phyloP scores from a whole-genome alignment of 2,113 vertebrate genomes.

The Gobiocypris rarus region DNA sequence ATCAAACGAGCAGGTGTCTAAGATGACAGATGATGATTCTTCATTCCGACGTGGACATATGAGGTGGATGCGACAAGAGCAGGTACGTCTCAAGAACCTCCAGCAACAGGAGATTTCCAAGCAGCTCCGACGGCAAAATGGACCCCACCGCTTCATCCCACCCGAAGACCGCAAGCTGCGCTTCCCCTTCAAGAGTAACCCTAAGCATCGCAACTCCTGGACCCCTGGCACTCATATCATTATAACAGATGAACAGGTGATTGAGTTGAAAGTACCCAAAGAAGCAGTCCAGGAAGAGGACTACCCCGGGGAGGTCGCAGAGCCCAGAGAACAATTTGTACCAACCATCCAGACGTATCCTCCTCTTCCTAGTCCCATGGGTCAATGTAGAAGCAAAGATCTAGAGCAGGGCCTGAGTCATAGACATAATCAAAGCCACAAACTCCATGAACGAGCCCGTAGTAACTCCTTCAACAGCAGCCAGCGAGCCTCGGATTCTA shows the following conservation, averaged over 20 bases:
- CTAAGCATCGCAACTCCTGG: constrained; percentile 96
- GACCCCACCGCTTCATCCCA: constrained; percentile 93
- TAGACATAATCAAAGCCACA: constrained; percentile 75
- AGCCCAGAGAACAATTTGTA: constrained; percentile 49
- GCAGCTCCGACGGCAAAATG: constrained; percentile 89
- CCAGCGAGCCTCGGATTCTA: constrained; percentile 77
- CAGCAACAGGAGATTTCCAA: constrained; percentile 96
- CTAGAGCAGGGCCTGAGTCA: constrained; percentile 80
- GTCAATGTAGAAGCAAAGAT: constrained; percentile 71
- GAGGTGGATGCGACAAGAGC: constrained; percentile 95
- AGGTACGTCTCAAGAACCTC: constrained; percentile 89
- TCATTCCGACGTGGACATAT: constrained; percentile 83
- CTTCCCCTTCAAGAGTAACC: constrained; percentile 97
- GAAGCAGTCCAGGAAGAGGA: constrained; percentile 82
- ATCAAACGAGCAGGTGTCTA: constrained; percentile 77
- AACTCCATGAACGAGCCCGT: constrained; percentile 81
- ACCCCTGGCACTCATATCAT: constrained; percentile 97
- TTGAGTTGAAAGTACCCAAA: constrained; percentile 93
- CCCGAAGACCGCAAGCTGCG: constrained; percentile 96
- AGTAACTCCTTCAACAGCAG: constrained; percentile 92
- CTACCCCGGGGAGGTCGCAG: constrained; percentile 70
- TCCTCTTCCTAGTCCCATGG: constrained; percentile 71
- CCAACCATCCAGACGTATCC: constrained; percentile 70
- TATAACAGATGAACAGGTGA: constrained; percentile 92
- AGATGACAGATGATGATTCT: constrained; percentile 80